Evolutionary conservation across 2,113 vertebrate genomes (phyloP).

Genomic region (Centropus bengalensis): DNA sequence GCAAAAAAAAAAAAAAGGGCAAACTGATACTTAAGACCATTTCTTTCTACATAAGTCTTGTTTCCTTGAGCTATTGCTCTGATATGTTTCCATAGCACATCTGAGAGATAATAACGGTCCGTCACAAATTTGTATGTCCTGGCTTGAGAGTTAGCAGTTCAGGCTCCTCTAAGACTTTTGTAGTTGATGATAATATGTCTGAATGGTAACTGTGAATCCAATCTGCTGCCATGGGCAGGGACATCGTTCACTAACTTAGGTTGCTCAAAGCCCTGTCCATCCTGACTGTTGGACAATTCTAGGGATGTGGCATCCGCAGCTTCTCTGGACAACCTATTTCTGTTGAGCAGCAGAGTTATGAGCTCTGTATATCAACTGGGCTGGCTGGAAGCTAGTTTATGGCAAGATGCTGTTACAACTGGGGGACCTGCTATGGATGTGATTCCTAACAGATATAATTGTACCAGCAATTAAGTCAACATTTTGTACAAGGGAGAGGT

Average conservation of each 20-base stretch:
- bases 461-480: not conserved
- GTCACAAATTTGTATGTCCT: not conserved
- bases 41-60: not conserved
- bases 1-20: not conserved
- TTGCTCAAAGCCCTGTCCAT: not conserved
- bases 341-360: not conserved
- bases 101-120: not conserved
- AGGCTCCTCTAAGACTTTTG: not conserved
- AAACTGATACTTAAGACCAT: not conserved
- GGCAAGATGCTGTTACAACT: not conserved
- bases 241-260: not conserved
- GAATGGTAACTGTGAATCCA: not conserved
- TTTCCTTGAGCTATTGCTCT: not conserved
- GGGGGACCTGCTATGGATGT: not conserved
- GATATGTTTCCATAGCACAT: not conserved
- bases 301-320: not conserved
- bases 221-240: not conserved
- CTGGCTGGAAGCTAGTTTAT: not conserved
- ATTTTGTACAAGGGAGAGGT: not conserved
- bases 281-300: not conserved
- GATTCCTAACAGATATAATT: not conserved
- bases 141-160: not conserved
- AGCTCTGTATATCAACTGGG: not conserved
- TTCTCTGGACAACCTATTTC: not conserved
- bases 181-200: fast-evolving